Percentiles rank a stretch among this genome's conserved stretches.
Evolutionary conservation across 2,797 vertebrate species (phyloP).

Genomic region (Fratercula arctica): DNA sequence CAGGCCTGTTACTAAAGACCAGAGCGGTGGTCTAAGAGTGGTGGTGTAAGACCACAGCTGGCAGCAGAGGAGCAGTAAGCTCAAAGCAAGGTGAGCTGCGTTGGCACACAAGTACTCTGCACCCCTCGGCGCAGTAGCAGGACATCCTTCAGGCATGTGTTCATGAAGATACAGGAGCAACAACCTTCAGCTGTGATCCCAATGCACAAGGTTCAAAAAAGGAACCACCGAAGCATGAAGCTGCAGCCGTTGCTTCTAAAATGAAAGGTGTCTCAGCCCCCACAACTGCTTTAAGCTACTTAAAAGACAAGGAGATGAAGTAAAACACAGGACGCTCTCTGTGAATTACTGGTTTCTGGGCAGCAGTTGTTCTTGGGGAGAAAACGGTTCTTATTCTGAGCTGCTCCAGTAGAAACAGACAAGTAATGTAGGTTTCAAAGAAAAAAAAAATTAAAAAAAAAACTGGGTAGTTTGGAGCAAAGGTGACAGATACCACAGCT

Average conservation of each 20-base stretch:
- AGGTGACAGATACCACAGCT: background rate
- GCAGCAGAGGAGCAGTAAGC: background rate
- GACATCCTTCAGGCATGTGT: background rate
- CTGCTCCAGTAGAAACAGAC: background rate
- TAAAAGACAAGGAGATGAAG: background rate
- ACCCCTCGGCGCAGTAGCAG: background rate
- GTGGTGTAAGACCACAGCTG: too few relatives aligned
- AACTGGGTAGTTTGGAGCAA: background rate
- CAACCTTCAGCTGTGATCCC: background rate
- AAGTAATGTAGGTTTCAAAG: background rate
- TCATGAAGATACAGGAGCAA: background rate
- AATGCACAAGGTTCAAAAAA: background rate
- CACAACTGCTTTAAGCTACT: background rate
- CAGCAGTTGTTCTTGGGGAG: background rate
- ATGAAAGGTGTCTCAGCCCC: background rate
- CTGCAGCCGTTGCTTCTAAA: background rate
- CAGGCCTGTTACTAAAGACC: background rate
- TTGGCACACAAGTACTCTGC: too few relatives aligned
- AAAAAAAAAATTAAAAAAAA: background rate
- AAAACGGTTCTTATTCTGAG: background rate
- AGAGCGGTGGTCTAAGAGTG: accelerated
- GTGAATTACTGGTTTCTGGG: background rate
- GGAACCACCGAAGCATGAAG: background rate
- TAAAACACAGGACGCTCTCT: background rate
- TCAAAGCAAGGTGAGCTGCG: background rate